Conservation (phyloP, 2,113 vertebrate genomes). For the Sminthopsis crassicaudata region DNA sequence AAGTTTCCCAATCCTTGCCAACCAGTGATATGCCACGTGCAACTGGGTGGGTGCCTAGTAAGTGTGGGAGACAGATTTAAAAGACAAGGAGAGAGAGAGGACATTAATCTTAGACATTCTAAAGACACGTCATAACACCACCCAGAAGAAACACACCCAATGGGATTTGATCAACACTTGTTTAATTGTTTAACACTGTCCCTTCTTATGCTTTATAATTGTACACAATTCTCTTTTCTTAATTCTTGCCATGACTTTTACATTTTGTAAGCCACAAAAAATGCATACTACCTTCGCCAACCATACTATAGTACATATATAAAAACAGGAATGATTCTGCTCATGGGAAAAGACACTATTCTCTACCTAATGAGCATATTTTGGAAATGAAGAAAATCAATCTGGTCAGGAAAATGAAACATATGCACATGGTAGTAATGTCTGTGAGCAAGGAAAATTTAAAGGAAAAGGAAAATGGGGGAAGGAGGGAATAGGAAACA, state of each 20-base stretch:
- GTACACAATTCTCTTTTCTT: not conserved
- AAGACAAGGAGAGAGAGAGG: not conserved
- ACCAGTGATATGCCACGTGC: not conserved
- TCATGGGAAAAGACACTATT: not conserved
- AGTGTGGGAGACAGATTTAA: slow-evolving; percentile 36
- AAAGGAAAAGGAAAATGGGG: not conserved
- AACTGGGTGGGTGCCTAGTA: slow-evolving; percentile 37
- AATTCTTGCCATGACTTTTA: not conserved
- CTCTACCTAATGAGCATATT: not conserved
- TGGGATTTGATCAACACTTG: not conserved
- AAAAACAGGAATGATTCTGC: not conserved
- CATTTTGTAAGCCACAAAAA: not conserved
- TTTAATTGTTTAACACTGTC: slow-evolving; percentile 14
- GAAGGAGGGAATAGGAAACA: not conserved
- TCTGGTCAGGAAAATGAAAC: not conserved
- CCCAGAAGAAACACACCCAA: slow-evolving; percentile 46
- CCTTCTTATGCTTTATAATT: not conserved
- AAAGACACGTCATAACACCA: not conserved
- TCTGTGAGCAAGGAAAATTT: not conserved
- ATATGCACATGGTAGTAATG: too few relatives aligned
- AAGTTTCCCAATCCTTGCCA: slow-evolving; percentile 35
- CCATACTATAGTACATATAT: not conserved
- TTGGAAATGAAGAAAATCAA: not conserved
- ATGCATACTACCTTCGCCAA: not conserved
- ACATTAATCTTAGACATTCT: not conserved